A percentile compares a stretch with the other conserved stretches of the same genome.
These are phyloP conservation scores for Rhabdomys pumilio DNA, from an alignment of 2,797 vertebrate species.

Conservation along the genomic window DNA sequence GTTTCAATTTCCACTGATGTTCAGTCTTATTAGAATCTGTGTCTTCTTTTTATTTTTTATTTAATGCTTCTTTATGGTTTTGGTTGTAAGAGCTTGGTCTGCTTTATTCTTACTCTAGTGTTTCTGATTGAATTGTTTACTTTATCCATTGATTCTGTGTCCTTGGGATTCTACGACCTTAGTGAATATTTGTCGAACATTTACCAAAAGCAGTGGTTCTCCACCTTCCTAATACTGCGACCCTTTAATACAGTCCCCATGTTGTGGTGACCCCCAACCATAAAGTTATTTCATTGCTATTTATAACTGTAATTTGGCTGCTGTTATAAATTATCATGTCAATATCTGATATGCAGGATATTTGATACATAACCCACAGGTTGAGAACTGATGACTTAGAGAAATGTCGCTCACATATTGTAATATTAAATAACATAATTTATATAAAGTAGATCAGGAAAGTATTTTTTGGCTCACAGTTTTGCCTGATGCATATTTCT, in stretches of 20 bases:
- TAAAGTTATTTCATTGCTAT: not conserved
- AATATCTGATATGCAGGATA: not conserved
- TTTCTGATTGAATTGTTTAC: slow-evolving; percentile 38
- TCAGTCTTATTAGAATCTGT: not conserved
- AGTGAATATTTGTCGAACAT: slow-evolving; percentile 27
- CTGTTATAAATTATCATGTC: not conserved
- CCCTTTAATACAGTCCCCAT: not conserved
- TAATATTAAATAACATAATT: slow-evolving; percentile 30
- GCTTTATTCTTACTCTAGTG: slow-evolving; percentile 40
- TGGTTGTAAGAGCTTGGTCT: slow-evolving; percentile 17
- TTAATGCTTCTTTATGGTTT: slow-evolving; percentile 12
- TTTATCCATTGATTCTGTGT: slow-evolving; percentile 14
- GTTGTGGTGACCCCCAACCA: not conserved
- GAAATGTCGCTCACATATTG: not conserved
- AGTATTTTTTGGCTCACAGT: slow-evolving; percentile 44
- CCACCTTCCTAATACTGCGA: not conserved
- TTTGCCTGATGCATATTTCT: slow-evolving; percentile 61
- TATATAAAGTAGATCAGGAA: slow-evolving; percentile 33
- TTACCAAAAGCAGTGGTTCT: not conserved
- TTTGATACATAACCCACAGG: not conserved
- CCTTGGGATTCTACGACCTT: slow-evolving; percentile 16
- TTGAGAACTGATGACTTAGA: not conserved
- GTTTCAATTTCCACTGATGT: not conserved
- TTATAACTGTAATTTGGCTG: not conserved
- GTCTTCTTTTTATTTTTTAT: slow-evolving; percentile 48